phyloP scores from a whole-genome alignment of 2,113 vertebrate genomes.

The Campylomormyrus numenius region DNA sequence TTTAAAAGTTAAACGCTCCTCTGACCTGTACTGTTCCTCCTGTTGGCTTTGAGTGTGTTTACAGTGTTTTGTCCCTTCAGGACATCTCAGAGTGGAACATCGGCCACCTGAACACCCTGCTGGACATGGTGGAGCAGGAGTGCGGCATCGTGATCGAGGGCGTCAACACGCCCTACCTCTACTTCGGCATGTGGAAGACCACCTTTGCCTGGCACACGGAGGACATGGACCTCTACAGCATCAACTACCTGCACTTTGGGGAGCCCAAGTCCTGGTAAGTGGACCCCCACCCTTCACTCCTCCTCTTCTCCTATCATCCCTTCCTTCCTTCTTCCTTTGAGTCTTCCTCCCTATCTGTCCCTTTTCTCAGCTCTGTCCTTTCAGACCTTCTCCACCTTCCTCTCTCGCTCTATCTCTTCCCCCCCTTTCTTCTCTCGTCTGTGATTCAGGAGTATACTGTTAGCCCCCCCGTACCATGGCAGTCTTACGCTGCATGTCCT shows the following conservation, averaged over 20 bases:
- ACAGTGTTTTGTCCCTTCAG: conserved; percentile 44
- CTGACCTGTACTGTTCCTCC: not conserved
- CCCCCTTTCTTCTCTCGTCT: not conserved
- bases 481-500: not conserved
- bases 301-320: not conserved
- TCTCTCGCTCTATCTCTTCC: not conserved
- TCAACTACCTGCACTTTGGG: conserved; percentile 97
- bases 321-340: not conserved
- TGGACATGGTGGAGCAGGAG: conserved; percentile 98
- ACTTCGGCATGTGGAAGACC: conserved; percentile 99
- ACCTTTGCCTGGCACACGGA: conserved; percentile 98
- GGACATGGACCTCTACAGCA: conserved; percentile 99
- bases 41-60: not conserved
- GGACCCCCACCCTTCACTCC: not conserved
- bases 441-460: not conserved
- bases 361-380: not conserved
- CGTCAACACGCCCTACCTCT: conserved; percentile 96
- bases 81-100: conserved; percentile 92
- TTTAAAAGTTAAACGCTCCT: not conserved
- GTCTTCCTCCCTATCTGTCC: not conserved
- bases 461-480: not conserved
- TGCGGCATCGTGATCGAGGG: conserved; percentile 95
- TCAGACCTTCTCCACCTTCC: not conserved
- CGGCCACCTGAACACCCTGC: conserved; percentile 79
- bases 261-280: conserved; percentile 94